Evolutionary conservation across 2,113 vertebrate species (phyloP).

Genomic region (Periophthalmodon schlosseri): DNA sequence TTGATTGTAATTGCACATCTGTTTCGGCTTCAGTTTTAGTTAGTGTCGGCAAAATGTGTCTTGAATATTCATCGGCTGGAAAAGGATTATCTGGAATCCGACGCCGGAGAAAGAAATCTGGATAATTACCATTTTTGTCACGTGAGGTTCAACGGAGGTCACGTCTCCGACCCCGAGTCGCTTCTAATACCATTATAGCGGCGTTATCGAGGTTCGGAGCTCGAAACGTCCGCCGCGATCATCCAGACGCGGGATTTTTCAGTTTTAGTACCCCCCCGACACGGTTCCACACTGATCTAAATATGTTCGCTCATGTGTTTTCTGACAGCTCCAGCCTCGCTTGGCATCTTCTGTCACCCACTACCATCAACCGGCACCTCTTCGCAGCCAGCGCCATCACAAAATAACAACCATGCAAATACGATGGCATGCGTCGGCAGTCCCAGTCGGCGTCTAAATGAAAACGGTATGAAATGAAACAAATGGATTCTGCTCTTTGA

Average conservation of each 20-base stretch:
- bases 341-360: background rate
- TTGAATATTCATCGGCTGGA: constrained; percentile 3
- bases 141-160: constrained; percentile 40
- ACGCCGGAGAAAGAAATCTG: background rate
- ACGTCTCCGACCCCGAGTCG: constrained; percentile 51
- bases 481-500: constrained; percentile 71
- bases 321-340: constrained; percentile 7
- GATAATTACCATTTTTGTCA: constrained; percentile 59
- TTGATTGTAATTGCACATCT: constrained; percentile 36
- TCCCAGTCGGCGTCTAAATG: constrained; percentile 46
- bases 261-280: constrained; percentile 64
- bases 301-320: constrained; percentile 55
- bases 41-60: background rate
- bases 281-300: constrained; percentile 67
- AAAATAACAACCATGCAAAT: constrained; percentile 56
- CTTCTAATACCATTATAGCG: constrained; percentile 60
- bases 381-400: constrained; percentile 21
- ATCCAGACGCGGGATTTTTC: constrained; percentile 56
- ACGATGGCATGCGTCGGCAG: constrained; percentile 63
- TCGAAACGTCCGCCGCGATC: constrained; percentile 60
- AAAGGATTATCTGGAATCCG: background rate
- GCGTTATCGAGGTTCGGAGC: constrained; percentile 51
- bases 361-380: background rate
- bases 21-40: constrained; percentile 16
- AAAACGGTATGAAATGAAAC: constrained; percentile 76